Conservation (phyloP, 2,113 vertebrate genomes). For the Saguinus midas region DNA sequence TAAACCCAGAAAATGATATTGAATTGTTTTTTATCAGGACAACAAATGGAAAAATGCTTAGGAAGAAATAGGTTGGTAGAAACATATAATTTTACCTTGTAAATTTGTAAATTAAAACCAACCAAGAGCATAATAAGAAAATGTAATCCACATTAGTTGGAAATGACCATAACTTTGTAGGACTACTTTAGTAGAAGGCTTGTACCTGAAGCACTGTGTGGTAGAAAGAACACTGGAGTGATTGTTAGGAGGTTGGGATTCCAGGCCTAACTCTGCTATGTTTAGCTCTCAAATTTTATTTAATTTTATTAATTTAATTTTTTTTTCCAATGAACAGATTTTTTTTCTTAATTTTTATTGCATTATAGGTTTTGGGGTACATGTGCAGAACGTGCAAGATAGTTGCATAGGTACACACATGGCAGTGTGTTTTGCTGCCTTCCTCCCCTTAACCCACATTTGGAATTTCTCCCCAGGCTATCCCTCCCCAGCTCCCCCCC, state of each 20-base stretch:
- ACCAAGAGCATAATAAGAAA: not conserved
- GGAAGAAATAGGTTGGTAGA: not conserved
- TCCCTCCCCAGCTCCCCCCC: too few relatives aligned
- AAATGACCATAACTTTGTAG: not conserved
- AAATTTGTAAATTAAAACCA: constrained; percentile 16
- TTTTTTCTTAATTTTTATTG: too few relatives aligned
- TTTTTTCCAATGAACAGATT: too few relatives aligned
- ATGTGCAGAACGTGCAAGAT: too few relatives aligned
- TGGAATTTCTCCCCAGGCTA: too few relatives aligned
- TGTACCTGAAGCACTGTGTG: not conserved
- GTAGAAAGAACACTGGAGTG: not conserved
- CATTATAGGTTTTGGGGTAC: too few relatives aligned
- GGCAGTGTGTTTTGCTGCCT: too few relatives aligned
- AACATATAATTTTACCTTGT: not conserved
- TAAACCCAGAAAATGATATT: not conserved
- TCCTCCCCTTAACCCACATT: too few relatives aligned
- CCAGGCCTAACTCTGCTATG: rapidly evolving
- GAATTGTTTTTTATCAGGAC: constrained; percentile 6
- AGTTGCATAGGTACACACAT: too few relatives aligned
- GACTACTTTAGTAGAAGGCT: not conserved
- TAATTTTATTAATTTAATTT: too few relatives aligned
- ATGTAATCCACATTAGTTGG: not conserved
- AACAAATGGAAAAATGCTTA: not conserved
- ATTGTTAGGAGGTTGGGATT: too few relatives aligned
- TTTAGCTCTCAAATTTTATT: not conserved